Evolutionary conservation across 2,888 invertebrate species (phyloP), one percentile per base, ranked within the genome.

Genomic region (Unio pictorum): DNA sequence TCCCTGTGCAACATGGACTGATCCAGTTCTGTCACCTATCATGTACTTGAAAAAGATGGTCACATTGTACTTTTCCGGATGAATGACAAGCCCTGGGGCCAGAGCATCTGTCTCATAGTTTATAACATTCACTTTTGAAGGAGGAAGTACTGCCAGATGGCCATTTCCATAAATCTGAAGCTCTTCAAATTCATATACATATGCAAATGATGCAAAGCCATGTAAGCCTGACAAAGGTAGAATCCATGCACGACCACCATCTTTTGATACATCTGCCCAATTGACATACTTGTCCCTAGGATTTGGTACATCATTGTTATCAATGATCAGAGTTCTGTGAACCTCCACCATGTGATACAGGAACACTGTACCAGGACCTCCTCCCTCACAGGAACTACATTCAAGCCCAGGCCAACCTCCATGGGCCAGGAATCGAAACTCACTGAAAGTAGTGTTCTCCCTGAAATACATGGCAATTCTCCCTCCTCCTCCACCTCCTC

Each of bases 151-250:
- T 7, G 84, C 85, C n/a, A 86, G 65, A 56, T 86, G 81, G 7
- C 76, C 84, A 72, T 85, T 84, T 11, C 85, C 85, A 64, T 81
- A 83, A 28, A 86, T 80, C 75, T 86, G 85, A 26, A 86, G 71
- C 64, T 86, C 85, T 64, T 86, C 84, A 74, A 84, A 84, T 23
- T 78, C 67, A 65, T 77, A 84, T 0, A 71, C 60, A 68, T 74
- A 74, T 0, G 67, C 61, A n/a, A 70, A 70, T 15, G 54, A 30
- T 20, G 85, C 83, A 72, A 84, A 81, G 11, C 67, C 71, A 68
- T 85, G 82, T 8, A 63, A 30, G 2, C 83, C 85, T 28, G 85
- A 85, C 23, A 80, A 65, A 0, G 85, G 84, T 56, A 85, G 69
- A 67, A 85, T 84, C 85, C 85, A 85, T 15, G 85, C 81, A 11